These are phyloP conservation scores for Laothoe populi DNA, from an alignment of 2,888 invertebrate genomes.

Conservation along the genomic window DNA sequence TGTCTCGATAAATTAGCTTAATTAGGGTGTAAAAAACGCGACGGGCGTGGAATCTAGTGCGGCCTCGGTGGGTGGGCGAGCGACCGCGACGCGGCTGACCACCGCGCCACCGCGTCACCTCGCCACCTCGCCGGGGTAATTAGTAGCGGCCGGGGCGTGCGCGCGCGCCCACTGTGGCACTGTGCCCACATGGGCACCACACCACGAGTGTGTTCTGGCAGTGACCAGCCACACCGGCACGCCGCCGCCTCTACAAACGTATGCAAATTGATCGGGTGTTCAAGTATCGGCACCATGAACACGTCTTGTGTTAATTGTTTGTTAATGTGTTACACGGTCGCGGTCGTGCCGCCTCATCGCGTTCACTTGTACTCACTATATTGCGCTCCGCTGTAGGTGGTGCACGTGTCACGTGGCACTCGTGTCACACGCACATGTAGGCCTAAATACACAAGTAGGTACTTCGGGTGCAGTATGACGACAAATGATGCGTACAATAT, in stretches of 20 bases:
- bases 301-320: slow-evolving; percentile 8
- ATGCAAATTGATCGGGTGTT: slow-evolving; percentile 1
- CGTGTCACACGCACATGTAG: not conserved
- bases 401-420: not conserved
- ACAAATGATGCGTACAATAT: not conserved
- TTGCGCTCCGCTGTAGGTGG: not conserved
- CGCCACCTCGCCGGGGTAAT: slow-evolving; percentile 30
- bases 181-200: not conserved
- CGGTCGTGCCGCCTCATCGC: not conserved
- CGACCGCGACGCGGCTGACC: slow-evolving; percentile 33
- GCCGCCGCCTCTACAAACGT: too few species aligned
- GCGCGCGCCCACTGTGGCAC: slow-evolving; percentile 12
- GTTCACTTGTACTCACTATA: not conserved
- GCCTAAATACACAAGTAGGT: slow-evolving; percentile 13
- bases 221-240: not conserved
- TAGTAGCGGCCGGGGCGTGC: slow-evolving; percentile 37
- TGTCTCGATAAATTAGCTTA: slow-evolving; percentile 84
- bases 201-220: not conserved
- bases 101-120: not conserved
- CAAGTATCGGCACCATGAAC: not conserved
- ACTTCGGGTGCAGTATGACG: not conserved
- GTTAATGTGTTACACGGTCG: not conserved
- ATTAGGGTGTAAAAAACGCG: slow-evolving; percentile 81
- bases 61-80: slow-evolving; percentile 71
- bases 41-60: slow-evolving; percentile 76